Evolutionary conservation across 1,140 invertebrate genomes (phyloP), one percentile per base, ranked within the genome.

Genomic region (Drosophila lacteicornis): DNA sequence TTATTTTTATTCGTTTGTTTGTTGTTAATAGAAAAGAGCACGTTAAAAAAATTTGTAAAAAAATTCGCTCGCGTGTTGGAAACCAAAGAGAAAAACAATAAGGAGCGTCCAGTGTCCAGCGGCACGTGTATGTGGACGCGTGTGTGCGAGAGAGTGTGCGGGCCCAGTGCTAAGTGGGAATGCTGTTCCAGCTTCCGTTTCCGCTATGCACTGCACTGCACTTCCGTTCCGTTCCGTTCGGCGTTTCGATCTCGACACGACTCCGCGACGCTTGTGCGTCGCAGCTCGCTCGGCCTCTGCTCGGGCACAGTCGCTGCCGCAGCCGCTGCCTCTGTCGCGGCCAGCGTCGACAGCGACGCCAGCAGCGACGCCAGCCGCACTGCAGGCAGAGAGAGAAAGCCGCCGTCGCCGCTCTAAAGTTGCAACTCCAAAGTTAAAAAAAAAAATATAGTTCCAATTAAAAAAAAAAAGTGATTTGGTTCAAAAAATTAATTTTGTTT

Each of bases 161-260:
- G 59, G 27, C 62, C 57, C 45, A 80, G 65, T 67, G 73, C 79
- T 78, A 77, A 68, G 67, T 77, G 80, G 68, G 66, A 70, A 79
- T 74, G 62, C 71, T 81, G 69, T 65, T 82, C 81, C 59, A 77
- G 73, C 69, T 85, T 85, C 85, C 85, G 80, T 79, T 88, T 83
- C 80, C 85, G 85, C 71, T 82, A 79, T 57, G 62, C 85, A 90
- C 81, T 84, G 85, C 85, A 90, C 85, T 90, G 88, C 86, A 82
- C 63, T 68, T 70, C 63, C 67, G 67, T 70, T 70, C 49, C 65
- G 65, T 67, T 67, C 60, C 33, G 86, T 83, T 69, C 85, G 70
- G 56, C 79, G 75, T 75, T 82, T 80, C 81, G 86, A 90, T 90
- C 86, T 79, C 78, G 81, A 90, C 81, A 82, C 85, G 75, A 88